Evolutionary conservation across 2,888 invertebrate species (phyloP).

Genomic region (Chrysodeixis includens): DNA sequence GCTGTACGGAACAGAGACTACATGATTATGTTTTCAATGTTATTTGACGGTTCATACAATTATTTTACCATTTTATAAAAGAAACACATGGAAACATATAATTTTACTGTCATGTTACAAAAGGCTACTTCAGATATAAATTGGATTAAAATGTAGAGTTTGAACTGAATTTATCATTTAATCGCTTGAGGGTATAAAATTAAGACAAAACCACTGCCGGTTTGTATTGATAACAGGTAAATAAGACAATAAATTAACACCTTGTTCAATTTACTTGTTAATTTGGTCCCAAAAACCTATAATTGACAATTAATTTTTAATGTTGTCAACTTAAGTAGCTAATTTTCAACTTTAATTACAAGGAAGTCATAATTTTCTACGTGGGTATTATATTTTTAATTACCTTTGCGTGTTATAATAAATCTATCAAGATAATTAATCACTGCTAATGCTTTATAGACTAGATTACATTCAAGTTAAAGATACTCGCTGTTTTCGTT

Average conservation of each 20-base stretch:
- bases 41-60: no score
- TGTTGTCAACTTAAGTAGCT: background rate
- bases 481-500: constrained; percentile 48
- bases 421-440: constrained; percentile 10
- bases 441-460: constrained; percentile 12
- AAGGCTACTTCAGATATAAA: background rate
- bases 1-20: constrained; percentile 9
- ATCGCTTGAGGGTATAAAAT: background rate
- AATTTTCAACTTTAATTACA: constrained; percentile 19
- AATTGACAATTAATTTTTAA: constrained; percentile 9
- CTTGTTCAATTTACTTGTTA: background rate
- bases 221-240: background rate
- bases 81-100: no score
- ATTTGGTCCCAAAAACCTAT: background rate
- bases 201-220: background rate
- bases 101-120: no score
- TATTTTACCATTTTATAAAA: no score
- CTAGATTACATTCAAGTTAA: constrained; percentile 17
- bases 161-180: background rate
- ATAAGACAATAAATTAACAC: constrained; percentile 6
- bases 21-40: background rate
- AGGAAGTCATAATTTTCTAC: constrained; percentile 21
- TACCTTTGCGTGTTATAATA: constrained; percentile 5
- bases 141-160: background rate
- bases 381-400: constrained; percentile 20